Base-by-base conservation (phyloP, 2,113 vertebrate species). In the Herpailurus yagouaroundi region DNA sequence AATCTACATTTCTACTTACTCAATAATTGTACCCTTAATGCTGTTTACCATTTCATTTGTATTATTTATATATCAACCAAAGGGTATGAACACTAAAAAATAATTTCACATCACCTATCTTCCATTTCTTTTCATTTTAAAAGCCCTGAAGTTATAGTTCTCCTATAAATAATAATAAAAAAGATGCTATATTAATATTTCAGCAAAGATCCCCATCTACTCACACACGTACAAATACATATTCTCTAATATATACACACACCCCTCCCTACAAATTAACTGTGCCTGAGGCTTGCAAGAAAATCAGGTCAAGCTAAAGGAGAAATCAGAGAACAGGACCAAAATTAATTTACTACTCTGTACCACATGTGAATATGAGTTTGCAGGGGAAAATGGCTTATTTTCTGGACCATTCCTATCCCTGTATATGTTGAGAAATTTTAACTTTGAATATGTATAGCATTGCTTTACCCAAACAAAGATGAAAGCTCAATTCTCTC, bases 221-320 rank as follows among this genome's bases (percentile, higher is more conserved):
- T 68, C 33, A 11, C 74, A 90, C 48, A 69, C 29, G 23, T 69
- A 82, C 94, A 63, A 94, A 94, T 88, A 84, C 60, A 64, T 87
- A 74, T 57, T 96, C 92, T 68, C 94, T 96, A 93, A 98, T 95
- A 97, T 87, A 94, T 76, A 97, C 71, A 91, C 74, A 66, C 12
- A 96, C 97, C 89, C 97, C 97, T 96, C 97, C 96, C 90, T 89
- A 77, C 94, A 97, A 98, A 97, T 98, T 98, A 98, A 97, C 97
- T 92, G 48, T 95, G 98, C 98, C 97, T 95, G 96, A 80, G 98
- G 98, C 97, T 96, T 96, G 94, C 81, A 86, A 96, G 96, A 90
- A 98, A 98, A 98, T 97, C 98, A 98, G 97, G 98, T 98, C 98
- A 98, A 97, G 92, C 91, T 98, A 97, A 97, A 97, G 97, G 90